Base-by-base conservation (phyloP, 2,888 invertebrate genomes). In the Yponomeuta malinellus region DNA sequence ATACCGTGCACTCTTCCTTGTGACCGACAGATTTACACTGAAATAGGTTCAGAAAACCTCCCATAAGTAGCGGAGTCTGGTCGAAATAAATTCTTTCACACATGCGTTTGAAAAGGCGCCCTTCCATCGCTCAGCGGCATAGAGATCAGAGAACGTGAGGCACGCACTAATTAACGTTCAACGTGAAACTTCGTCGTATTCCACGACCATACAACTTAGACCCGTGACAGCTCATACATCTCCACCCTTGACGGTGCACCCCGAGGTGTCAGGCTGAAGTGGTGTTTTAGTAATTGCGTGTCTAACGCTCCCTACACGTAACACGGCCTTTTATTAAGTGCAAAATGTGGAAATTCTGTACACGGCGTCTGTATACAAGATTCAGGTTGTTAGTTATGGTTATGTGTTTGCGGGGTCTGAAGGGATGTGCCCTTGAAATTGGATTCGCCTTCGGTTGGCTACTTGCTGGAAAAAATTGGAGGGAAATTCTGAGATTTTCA, bases 301-400 rank as follows among this genome's bases (percentile, higher is more conserved):
- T 89, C 87, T 89, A 88, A 90, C 87, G 88, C 83, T 86, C 86
- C 85, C 87, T 88, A 84, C 89, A 87, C 89, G 89, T 90, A 90
- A 89, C 87, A 83, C 79, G 87, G 87, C 82, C 90, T 90, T 90
- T 91, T 91, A 92, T 91, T 91, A 91, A 89, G 91, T 91, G 89
- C 89, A 89, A 92, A 91, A 71, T 67, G 71, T 71, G 71, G 67
- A 67, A 71, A 70, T 89, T 88, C 88, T 89, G 85, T 87, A 84
- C 87, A 89, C 84, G 85, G 84, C 81, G 43, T 85, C 83, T 86
- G 85, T 77, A 84, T 82, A 84, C 81, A 77, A 78, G 81, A 79
- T 79, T 83, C 78, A 78, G 78, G 80, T 80, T 78, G 78, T 79
- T 82, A 87, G 82, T 88, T 89, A 87, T 86, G 83, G 31, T 23